A percentile compares a stretch with the other conserved stretches of the same genome.
These are phyloP conservation scores for Ophthalmotilapia sp. DNA, from an alignment of 2,113 vertebrate species.

Conservation along the genomic window DNA sequence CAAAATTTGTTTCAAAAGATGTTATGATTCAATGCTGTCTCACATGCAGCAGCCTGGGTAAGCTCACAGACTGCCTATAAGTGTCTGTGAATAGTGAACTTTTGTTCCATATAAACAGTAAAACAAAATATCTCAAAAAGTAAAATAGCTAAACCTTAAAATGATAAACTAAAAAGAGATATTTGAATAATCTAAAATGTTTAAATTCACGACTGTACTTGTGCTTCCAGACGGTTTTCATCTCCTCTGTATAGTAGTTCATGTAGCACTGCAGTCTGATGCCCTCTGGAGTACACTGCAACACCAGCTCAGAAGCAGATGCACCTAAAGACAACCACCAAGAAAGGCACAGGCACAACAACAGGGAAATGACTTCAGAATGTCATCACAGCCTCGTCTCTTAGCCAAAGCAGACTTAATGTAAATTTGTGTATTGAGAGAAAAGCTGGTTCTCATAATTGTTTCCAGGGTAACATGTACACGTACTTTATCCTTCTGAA, in stretches of 20 bases:
- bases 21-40: background rate
- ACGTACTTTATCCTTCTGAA: background rate
- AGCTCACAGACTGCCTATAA: background rate
- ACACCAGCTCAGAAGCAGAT: slow-evolving; percentile 87
- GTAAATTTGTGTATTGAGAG: background rate
- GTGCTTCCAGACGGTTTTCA: slow-evolving; percentile 91
- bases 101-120: background rate
- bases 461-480: background rate
- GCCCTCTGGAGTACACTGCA: slow-evolving; percentile 92
- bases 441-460: background rate
- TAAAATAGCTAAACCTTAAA: background rate
- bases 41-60: background rate
- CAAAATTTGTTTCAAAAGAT: background rate
- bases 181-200: background rate
- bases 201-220: slow-evolving; percentile 63
- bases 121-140: background rate
- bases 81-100: background rate
- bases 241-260: slow-evolving; percentile 94
- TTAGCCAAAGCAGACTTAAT: background rate
- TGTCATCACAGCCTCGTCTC: background rate
- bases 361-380: background rate
- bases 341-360: background rate
- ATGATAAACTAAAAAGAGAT: background rate
- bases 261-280: slow-evolving; percentile 93
- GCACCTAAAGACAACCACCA: slow-evolving; percentile 65